These are phyloP conservation scores for Galagoides demidoff DNA, from an alignment of 2,797 vertebrate genomes.

Conservation along the genomic window DNA sequence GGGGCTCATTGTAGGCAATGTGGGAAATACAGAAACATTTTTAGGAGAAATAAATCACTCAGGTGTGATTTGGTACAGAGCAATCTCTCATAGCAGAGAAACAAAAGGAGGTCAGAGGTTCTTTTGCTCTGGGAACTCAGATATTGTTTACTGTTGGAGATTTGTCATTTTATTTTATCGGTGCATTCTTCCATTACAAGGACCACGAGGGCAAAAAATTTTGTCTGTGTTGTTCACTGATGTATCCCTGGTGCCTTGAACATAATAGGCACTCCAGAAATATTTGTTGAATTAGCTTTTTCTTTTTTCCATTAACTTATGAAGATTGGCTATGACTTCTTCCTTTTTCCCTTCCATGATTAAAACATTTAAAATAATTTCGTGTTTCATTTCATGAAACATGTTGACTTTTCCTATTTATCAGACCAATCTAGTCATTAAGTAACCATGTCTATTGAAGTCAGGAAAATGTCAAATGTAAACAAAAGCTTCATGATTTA, in stretches of 20 bases:
- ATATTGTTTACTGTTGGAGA: neutral
- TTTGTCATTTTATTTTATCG: neutral
- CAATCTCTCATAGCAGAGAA: neutral
- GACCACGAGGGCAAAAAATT: neutral
- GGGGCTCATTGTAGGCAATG: neutral
- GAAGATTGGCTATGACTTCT: neutral
- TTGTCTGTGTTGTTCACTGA: neutral
- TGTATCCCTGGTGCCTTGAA: neutral
- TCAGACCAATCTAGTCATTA: constrained; percentile 6
- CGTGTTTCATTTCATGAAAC: neutral
- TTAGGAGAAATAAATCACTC: neutral
- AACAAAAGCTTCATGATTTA: constrained; percentile 18
- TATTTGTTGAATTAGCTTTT: neutral
- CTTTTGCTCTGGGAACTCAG: neutral
- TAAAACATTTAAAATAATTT: constrained; percentile 43
- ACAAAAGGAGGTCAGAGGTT: neutral
- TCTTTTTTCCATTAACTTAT: neutral
- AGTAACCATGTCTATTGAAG: constrained; percentile 19
- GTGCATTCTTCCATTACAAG: neutral
- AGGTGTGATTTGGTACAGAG: neutral
- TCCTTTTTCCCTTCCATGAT: neutral
- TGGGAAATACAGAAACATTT: neutral
- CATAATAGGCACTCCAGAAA: neutral
- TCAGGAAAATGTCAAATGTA: constrained; percentile 3
- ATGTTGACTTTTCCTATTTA: neutral